Percentiles rank a stretch among this genome's conserved stretches.
Evolutionary conservation across 2,888 invertebrate genomes (phyloP).

Genomic region (Dione vanillae): DNA sequence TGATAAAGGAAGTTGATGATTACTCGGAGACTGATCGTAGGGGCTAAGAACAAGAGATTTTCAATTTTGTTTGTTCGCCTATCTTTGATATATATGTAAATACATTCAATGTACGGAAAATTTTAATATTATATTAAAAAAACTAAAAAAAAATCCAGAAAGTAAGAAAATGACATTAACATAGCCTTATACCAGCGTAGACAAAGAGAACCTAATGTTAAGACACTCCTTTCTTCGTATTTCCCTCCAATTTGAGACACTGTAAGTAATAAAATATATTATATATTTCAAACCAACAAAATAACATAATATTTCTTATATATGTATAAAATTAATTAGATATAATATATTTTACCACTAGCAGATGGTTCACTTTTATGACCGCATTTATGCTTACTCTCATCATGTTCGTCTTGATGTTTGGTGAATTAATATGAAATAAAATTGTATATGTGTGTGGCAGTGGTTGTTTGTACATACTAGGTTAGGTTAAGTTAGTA

Average conservation of each 20-base stretch:
- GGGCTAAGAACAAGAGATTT: constrained; percentile 19
- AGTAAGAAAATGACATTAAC: no score
- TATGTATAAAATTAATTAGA: background rate
- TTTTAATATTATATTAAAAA: background rate
- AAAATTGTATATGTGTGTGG: no score
- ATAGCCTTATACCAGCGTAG: no score
- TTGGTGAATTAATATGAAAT: constrained; percentile 3
- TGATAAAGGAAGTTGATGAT: constrained; percentile 28
- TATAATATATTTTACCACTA: background rate
- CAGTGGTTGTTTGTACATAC: no score
- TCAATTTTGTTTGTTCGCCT: constrained; percentile 19
- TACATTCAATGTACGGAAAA: background rate
- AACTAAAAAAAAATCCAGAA: no score
- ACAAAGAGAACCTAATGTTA: no score
- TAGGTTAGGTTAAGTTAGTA: no score
- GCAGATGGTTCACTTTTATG: constrained; percentile 13
- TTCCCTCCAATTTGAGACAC: no score
- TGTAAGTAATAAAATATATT: no score
- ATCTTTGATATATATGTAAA: background rate
- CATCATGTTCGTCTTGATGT: constrained; percentile 7
- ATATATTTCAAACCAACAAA: no score
- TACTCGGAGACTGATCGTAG: constrained; percentile 15
- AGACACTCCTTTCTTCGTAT: no score
- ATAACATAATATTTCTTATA: background rate
- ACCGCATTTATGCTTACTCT: constrained; percentile 5